Evolutionary conservation across 2,113 vertebrate genomes (phyloP).

Genomic region (Pterophyllum scalare): DNA sequence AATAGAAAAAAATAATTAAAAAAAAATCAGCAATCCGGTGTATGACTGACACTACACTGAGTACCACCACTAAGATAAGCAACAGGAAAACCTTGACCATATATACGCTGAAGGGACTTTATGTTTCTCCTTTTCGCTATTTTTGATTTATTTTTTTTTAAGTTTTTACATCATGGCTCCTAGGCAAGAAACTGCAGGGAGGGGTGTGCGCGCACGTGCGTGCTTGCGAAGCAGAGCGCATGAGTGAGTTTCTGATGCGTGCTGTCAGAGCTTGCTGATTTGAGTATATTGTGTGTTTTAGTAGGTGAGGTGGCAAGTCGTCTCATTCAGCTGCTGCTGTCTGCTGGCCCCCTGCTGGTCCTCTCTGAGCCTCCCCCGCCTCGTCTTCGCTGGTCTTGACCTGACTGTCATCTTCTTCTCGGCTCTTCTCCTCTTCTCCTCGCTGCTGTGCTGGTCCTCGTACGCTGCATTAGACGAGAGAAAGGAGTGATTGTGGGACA

Average conservation of each 20-base stretch:
- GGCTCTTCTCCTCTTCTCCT: constrained; percentile 95
- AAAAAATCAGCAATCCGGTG: constrained; percentile 78
- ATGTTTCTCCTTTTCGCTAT: constrained; percentile 31
- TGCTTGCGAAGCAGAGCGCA: constrained; percentile 18
- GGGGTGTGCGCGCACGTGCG: constrained; percentile 17
- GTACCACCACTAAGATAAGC: constrained; percentile 81
- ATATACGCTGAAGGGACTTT: constrained; percentile 70
- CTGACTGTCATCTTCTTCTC: constrained; percentile 97
- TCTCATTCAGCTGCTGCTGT: constrained; percentile 99
- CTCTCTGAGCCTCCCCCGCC: constrained; percentile 89
- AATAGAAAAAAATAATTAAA: constrained; percentile 74
- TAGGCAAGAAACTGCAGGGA: constrained; percentile 70
- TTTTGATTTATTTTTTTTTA: constrained; percentile 37
- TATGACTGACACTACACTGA: constrained; percentile 82
- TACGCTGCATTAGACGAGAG: constrained; percentile 82
- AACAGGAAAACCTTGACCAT: constrained; percentile 79
- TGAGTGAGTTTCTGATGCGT: constrained; percentile 28
- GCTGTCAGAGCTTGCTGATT: constrained; percentile 23
- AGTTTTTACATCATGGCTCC: constrained; percentile 82
- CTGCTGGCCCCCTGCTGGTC: constrained; percentile 89
- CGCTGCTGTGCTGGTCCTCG: constrained; percentile 97
- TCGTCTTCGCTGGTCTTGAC: constrained; percentile 99
- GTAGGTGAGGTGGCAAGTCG: constrained; percentile 97
- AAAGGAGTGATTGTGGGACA: background rate
- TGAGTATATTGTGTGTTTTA: constrained; percentile 72